Evolutionary conservation across 2,797 vertebrate genomes (phyloP), one percentile per base, ranked within the genome.

Genomic region (Ataeniobius toweri): DNA sequence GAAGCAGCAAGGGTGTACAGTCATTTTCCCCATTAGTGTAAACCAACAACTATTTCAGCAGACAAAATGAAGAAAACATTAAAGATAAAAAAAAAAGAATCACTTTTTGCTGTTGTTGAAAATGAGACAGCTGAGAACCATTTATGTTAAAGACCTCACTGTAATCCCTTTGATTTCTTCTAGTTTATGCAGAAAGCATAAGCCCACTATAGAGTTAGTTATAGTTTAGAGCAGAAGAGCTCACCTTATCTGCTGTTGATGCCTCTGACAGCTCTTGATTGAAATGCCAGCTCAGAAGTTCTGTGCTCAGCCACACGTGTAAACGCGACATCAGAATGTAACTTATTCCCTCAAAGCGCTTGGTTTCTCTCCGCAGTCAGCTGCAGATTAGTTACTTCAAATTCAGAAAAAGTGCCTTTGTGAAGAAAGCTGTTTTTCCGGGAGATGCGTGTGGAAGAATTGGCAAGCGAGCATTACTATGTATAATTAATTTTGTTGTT

Each of bases 401-500:
- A 93, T 92, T 93, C 91, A 85, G 87, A 86, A 90, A 82, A 83
- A 83, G 85, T 80, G 80, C 82, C 87, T 92, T 92, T 88, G 65
- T 88, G 86, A 90, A 89, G 85, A 92, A 92, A 91, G 88, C 80
- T 72, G 69, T 91, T 93, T 68, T 93, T 91, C 79, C 48, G 69
- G 73, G 81, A 88, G 87, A 89, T 87, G 85, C 69, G 74, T 79
- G 76, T 85, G 86, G 39, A 87, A 94, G 92, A 95, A 94, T 89
- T 93, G 90, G 88, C 88, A 92, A 87, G 82, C 73, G 79, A 92
- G 88, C 89, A 92, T 93, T 93, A 91, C 92, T 93, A 92, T 94
- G 89, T 93, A 91, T 94, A 93, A 93, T 94, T 94, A 90, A 91
- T 92, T 93, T 90, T 93, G 91, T 94, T 94, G 90, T 93, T 93